These are phyloP conservation scores for Germaria angustata DNA, from an alignment of 2,888 invertebrate species.

Conservation along the genomic window DNA sequence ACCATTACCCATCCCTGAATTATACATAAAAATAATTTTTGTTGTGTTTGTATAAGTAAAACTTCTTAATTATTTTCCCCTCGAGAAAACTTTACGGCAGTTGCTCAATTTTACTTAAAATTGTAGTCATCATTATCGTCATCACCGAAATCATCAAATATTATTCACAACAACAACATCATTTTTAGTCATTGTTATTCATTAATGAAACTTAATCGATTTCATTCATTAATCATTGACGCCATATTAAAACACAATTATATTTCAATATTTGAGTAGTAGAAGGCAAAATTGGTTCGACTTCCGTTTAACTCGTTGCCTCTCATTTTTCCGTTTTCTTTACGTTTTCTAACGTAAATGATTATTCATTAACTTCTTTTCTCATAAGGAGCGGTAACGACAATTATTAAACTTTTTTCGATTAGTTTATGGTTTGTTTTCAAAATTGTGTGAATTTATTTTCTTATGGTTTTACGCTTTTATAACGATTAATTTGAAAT, in stretches of 20 bases:
- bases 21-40: not conserved
- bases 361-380: constrained; percentile 26
- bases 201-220: constrained; percentile 78
- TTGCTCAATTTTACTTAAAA: constrained; percentile 41
- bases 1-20: not conserved
- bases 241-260: constrained; percentile 70
- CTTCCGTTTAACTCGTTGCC: constrained; percentile 66
- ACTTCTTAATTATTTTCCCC: constrained; percentile 29
- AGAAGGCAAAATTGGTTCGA: constrained; percentile 61
- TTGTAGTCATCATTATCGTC: constrained; percentile 26
- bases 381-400: constrained; percentile 26
- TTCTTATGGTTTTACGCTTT: constrained; percentile 37
- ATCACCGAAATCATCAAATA: not conserved
- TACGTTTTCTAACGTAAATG: not conserved
- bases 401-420: constrained; percentile 42
- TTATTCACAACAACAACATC: not conserved
- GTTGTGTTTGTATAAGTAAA: not conserved
- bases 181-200: constrained; percentile 68
- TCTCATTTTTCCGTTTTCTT: not conserved
- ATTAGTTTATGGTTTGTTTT: constrained; percentile 32
- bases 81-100: not conserved
- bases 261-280: constrained; percentile 36
- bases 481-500: constrained; percentile 41
- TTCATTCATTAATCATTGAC: constrained; percentile 78
- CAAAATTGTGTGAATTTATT: constrained; percentile 54